These are phyloP conservation scores for Leucophenga maculata DNA, from an alignment of 2,888 invertebrate genomes.

Conservation along the genomic window DNA sequence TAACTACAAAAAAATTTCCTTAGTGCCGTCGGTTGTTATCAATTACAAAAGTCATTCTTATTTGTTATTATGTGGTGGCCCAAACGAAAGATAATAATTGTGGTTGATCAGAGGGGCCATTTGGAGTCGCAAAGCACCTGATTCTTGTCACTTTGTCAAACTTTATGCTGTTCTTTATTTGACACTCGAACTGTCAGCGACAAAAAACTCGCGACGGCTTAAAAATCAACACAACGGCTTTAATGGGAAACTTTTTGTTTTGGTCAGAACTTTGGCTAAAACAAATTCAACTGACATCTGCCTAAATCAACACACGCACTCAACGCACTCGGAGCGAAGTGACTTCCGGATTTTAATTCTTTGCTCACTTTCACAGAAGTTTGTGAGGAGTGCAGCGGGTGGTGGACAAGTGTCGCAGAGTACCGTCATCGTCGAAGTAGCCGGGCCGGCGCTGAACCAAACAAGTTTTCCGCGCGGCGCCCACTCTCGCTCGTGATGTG, in stretches of 20 bases:
- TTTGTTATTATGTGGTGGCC: neutral
- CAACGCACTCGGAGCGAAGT: conserved; percentile 30
- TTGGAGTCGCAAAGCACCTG: conserved; percentile 36
- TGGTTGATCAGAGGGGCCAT: conserved; percentile 5
- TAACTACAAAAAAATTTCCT: no score
- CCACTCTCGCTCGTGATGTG: conserved; percentile 68
- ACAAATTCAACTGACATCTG: conserved; percentile 15
- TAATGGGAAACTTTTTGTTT: conserved; percentile 8
- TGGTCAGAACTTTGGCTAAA: conserved; percentile 4
- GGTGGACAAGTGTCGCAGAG: neutral
- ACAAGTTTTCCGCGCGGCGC: conserved; percentile 65
- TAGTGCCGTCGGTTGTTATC: no score
- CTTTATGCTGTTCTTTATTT: conserved; percentile 13
- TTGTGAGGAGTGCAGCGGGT: neutral
- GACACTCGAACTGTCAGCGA: conserved; percentile 15
- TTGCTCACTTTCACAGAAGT: conserved; percentile 16
- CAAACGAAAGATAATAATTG: neutral
- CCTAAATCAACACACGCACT: conserved; percentile 27
- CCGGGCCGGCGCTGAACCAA: conserved; percentile 31
- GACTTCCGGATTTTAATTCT: conserved; percentile 29
- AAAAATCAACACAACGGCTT: neutral
- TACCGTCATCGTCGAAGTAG: neutral
- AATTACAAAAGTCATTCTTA: neutral
- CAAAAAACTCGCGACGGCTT: neutral
- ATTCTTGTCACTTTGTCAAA: conserved; percentile 33